phyloP scores from a whole-genome alignment of 1,140 invertebrate species.

The Ceratina calcarata region DNA sequence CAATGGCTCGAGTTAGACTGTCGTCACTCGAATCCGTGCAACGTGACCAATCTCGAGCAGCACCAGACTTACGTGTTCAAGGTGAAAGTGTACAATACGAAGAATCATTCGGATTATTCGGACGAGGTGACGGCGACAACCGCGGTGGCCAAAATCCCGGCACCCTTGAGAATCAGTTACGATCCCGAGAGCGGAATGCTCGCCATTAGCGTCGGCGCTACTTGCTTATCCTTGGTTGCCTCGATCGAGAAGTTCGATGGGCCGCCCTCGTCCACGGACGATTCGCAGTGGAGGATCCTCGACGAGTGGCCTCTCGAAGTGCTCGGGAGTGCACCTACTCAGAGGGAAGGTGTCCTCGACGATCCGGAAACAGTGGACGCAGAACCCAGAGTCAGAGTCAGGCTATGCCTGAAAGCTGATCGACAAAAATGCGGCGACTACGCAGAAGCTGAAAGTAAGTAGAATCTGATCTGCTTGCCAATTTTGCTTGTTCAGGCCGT shows the following conservation, averaged over 20 bases:
- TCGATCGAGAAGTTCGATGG: slow-evolving; percentile 85
- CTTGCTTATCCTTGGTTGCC: slow-evolving; percentile 87
- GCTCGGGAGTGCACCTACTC: slow-evolving; percentile 84
- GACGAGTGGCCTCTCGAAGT: slow-evolving; percentile 86
- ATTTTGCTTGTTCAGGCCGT: no score
- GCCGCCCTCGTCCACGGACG: slow-evolving; percentile 62
- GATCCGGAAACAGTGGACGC: slow-evolving; percentile 77
- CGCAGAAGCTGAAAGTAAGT: slow-evolving; percentile 89
- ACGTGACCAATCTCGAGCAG: slow-evolving; percentile 90
- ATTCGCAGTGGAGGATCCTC: slow-evolving; percentile 84
- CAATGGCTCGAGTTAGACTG: slow-evolving; percentile 92
- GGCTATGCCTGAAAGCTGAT: slow-evolving; percentile 88
- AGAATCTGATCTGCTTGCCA: neutral
- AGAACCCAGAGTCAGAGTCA: slow-evolving; percentile 86
- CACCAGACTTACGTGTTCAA: slow-evolving; percentile 91
- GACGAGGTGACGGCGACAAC: slow-evolving; percentile 89
- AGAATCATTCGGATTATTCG: slow-evolving; percentile 91
- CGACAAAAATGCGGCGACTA: slow-evolving; percentile 91
- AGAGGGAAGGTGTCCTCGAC: slow-evolving; percentile 85
- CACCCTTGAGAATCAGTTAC: slow-evolving; percentile 89
- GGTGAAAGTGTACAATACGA: slow-evolving; percentile 92
- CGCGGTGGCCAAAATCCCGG: slow-evolving; percentile 90
- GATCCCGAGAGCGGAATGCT: slow-evolving; percentile 88
- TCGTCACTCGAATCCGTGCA: slow-evolving; percentile 91
- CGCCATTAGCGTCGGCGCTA: slow-evolving; percentile 88